Conservation (phyloP, 2,113 vertebrate genomes). For the Alethe castanea region DNA sequence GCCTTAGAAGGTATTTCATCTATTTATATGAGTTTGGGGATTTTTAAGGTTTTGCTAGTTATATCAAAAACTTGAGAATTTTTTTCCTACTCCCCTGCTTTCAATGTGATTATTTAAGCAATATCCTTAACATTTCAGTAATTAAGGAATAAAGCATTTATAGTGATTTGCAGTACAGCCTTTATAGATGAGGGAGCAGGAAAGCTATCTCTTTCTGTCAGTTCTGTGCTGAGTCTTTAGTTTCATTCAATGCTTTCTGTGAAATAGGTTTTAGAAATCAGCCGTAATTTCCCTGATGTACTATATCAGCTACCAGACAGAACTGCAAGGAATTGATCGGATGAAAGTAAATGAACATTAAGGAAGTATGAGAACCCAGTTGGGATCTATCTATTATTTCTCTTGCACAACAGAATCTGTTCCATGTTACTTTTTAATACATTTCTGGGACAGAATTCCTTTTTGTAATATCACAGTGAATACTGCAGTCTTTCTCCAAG, state of each 20-base stretch:
- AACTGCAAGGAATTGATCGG: background rate
- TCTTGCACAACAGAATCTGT: background rate
- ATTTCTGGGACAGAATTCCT: background rate
- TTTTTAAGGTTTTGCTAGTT: background rate
- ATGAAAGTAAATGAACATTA: constrained; percentile 37
- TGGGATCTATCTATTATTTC: constrained; percentile 5
- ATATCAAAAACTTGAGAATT: background rate
- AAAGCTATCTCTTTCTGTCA: background rate
- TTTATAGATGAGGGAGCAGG: background rate
- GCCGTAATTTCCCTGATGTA: constrained; percentile 30
- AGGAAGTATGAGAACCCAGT: background rate
- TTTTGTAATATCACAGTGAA: background rate
- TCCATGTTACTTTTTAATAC: constrained; percentile 8
- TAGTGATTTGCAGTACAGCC: background rate
- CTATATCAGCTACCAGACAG: constrained; percentile 7
- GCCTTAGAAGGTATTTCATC: background rate
- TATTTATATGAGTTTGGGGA: background rate
- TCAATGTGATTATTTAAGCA: background rate
- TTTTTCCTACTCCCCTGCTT: background rate
- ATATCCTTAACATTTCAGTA: background rate
- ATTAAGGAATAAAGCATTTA: background rate
- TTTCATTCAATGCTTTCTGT: background rate
- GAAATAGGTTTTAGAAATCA: constrained; percentile 31
- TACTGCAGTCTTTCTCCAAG: background rate
- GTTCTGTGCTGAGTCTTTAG: background rate